Evolutionary conservation across 2,113 vertebrate genomes (phyloP).

Genomic region (Redunca redunca): DNA sequence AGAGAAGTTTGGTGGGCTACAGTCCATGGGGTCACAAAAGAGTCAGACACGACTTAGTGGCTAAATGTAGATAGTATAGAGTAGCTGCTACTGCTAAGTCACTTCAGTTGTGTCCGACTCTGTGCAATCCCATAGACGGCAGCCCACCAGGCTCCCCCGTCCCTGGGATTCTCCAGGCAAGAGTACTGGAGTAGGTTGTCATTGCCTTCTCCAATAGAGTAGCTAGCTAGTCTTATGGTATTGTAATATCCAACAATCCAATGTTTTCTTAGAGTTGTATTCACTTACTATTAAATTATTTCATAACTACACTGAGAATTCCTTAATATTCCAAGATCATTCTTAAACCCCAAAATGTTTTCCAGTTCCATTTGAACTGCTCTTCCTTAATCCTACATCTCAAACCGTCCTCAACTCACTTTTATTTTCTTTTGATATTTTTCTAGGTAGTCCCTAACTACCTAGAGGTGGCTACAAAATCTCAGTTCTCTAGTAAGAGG

Average conservation of each 20-base stretch:
- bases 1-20: neutral
- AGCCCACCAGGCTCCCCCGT: too few relatives aligned
- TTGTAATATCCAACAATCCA: neutral
- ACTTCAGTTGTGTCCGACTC: too few relatives aligned
- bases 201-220: too few relatives aligned
- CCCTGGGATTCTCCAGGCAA: too few relatives aligned
- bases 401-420: neutral
- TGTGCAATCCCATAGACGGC: too few relatives aligned
- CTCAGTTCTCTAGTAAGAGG: neutral
- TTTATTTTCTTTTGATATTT: neutral
- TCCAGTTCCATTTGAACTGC: neutral
- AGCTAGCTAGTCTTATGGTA: neutral
- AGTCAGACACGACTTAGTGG: neutral
- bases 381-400: neutral
- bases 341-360: neutral
- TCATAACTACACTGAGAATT: neutral
- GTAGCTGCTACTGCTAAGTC: neutral
- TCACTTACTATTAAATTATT: neutral
- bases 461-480: neutral
- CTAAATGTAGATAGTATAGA: neutral
- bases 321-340: neutral
- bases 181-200: too few relatives aligned
- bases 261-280: neutral
- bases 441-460: neutral
- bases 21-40: neutral